These are phyloP conservation scores for Cotesia vestalis DNA, from an alignment of 1,140 invertebrate species.

Conservation along the genomic window DNA sequence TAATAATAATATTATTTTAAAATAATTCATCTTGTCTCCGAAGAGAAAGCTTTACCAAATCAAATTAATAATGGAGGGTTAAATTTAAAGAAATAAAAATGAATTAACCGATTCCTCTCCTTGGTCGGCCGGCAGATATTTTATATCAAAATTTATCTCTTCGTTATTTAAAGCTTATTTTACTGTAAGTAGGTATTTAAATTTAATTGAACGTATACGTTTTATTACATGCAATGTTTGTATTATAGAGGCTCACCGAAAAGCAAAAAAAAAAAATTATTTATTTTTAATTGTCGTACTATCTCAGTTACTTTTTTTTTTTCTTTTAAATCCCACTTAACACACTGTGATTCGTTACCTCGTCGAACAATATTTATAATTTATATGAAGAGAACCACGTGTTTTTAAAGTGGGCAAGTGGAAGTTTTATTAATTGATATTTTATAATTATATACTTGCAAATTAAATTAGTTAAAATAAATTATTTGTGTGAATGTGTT, in stretches of 20 bases:
- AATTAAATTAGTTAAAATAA: not conserved
- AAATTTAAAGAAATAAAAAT: not conserved
- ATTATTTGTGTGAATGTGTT: constrained; percentile 1
- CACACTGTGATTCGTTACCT: constrained; percentile 37
- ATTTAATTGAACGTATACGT: not conserved
- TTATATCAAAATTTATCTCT: constrained; percentile 9
- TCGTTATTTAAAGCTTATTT: not conserved
- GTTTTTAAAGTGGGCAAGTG: not conserved
- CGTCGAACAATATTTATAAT: constrained; percentile 23
- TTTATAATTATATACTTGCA: not conserved
- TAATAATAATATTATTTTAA: too few species aligned
- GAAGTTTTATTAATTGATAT: not conserved
- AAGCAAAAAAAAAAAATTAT: constrained; percentile 16
- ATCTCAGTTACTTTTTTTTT: constrained; percentile 5
- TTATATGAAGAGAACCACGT: not conserved
- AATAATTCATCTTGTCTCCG: constrained; percentile 22
- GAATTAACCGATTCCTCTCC: constrained; percentile 12
- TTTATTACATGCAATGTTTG: not conserved
- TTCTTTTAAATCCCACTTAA: constrained; percentile 28
- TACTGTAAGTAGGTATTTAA: too few species aligned
- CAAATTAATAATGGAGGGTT: constrained; percentile 11
- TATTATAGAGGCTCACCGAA: constrained; percentile 7
- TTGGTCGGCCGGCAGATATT: constrained; percentile 13
- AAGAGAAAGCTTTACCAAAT: constrained; percentile 34
- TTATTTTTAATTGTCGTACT: constrained; percentile 24